Evolutionary conservation across 1,140 invertebrate species (phyloP), one percentile per base, ranked within the genome.

Genomic region (Phortica variegata): DNA sequence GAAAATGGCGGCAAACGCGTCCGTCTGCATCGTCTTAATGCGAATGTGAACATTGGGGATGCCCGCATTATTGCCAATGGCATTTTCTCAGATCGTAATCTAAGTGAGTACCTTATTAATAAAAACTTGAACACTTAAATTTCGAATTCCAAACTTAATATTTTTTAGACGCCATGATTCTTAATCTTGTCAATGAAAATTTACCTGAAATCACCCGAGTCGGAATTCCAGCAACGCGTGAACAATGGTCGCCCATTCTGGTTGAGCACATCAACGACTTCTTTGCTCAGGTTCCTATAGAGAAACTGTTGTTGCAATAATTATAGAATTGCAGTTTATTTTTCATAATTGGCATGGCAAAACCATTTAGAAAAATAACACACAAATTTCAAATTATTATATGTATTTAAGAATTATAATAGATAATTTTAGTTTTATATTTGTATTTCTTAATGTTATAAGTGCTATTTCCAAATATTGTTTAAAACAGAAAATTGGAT

Each of bases 141-240:
- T 0, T 19, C 21, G 23, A 3, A 23, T 21, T 18, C n/a, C 5
- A 26, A 45, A 18, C 12, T 19, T 9, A 31, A 7, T 23, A 10
- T 43, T 34, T 20, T 13, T 39, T 17, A 76, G 73, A 75, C 60
- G 56, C 60, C 23, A 68, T 76, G 69, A 73, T 73, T 36, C 46
- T 76, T 12, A 72, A 76, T 58, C 49, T 76, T 49, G 65, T 76
- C 9, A 76, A 76, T 46, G 65, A 76, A 51, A 74, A 76, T 54
- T 49, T 73, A 32, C 68, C 68, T n/a, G 68, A 73, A 31, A 69
- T 76, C 12, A 69, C 61, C 0, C 62, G 63, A 12, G 71, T 74
- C 3, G 68, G 73, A 19, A 74, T 76, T 47, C 73, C 73, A 12
- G 73, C 73, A 19, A 75, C 73, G 12, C 59, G 71, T 17, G 68